Base-by-base conservation (phyloP, 2,888 invertebrate species). In the Cordylochernes scorpioides region DNA sequence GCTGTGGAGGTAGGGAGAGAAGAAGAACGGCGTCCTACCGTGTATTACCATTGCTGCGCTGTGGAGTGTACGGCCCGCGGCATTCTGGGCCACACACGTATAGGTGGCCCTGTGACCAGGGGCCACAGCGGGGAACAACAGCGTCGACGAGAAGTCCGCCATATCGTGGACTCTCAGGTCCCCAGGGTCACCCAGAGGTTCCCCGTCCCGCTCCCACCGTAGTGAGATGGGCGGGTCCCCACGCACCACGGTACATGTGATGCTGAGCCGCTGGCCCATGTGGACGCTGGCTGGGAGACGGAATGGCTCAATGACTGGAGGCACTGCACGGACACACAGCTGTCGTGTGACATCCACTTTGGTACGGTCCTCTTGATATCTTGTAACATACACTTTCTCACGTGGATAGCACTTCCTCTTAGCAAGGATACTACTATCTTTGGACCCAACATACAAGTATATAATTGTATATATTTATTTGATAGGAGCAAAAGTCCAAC, bases 271-370 rank as follows among this genome's bases (percentile, higher is more conserved):
- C 38, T 50, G 50, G 18, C 54, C 54, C 38, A 51, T 47, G 39
- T 59, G 57, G 28, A 61, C 53, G 42, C 58, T 58, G 4, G 38
- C 32, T 2, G 43, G 38, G 9, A 43, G 39, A 24, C 28, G 34
- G 31, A 44, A 44, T 14, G 42, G 40, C 10, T 43, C 45, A n/a
- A 78, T 71, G 48, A 75, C 68, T 15, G 78, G 78, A 9, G 77
- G 75, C 59, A 65, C 67, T 66, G 50, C 49, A 39, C n/a, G n/a
- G n/a, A n/a, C n/a, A n/a, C n/a, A n/a, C n/a, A n/a, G n/a, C n/a
- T n/a, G n/a, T n/a, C n/a, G n/a, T n/a, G n/a, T n/a, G n/a, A n/a
- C n/a, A n/a, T n/a, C n/a, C n/a, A n/a, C n/a, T n/a, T n/a, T n/a
- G n/a, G n/a, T n/a, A n/a, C n/a, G n/a, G n/a, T n/a, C n/a, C n/a